phyloP scores from a whole-genome alignment of 2,888 invertebrate genomes.

The Eulithis prunata region DNA sequence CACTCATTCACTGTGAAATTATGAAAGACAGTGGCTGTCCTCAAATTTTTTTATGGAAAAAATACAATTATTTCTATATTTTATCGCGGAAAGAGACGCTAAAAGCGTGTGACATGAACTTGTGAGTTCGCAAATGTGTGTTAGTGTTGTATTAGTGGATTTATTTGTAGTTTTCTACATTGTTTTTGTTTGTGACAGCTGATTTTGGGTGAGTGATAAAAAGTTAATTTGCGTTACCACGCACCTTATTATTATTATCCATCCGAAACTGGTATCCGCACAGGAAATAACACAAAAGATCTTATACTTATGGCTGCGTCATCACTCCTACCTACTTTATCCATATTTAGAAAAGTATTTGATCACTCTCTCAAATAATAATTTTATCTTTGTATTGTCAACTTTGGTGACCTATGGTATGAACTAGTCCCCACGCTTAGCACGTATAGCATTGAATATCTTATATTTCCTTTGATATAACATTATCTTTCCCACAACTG shows the following conservation, averaged over 20 bases:
- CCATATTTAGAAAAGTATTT: too few relatives aligned
- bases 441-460: too few relatives aligned
- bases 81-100: constrained; percentile 40
- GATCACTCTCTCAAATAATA: too few relatives aligned
- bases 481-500: too few relatives aligned
- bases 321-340: neutral
- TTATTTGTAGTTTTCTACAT: constrained; percentile 44
- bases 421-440: too few relatives aligned
- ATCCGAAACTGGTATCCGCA: constrained; percentile 6
- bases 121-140: constrained; percentile 45
- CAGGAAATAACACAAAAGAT: constrained; percentile 5
- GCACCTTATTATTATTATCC: constrained; percentile 3
- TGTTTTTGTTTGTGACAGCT: constrained; percentile 44
- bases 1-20: constrained; percentile 39
- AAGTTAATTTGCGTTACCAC: neutral
- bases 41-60: constrained; percentile 35
- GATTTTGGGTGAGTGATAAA: constrained; percentile 40
- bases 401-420: too few relatives aligned
- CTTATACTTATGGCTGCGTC: neutral
- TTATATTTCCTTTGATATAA: too few relatives aligned
- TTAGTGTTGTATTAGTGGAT: constrained; percentile 45
- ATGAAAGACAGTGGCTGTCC: constrained; percentile 39
- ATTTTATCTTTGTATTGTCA: too few relatives aligned
- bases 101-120: constrained; percentile 47
- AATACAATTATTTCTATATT: constrained; percentile 39